A percentile compares a stretch with the other conserved stretches of the same genome.
Conservation (phyloP, 2,888 invertebrate species). For the Salpingus planirostris region DNA sequence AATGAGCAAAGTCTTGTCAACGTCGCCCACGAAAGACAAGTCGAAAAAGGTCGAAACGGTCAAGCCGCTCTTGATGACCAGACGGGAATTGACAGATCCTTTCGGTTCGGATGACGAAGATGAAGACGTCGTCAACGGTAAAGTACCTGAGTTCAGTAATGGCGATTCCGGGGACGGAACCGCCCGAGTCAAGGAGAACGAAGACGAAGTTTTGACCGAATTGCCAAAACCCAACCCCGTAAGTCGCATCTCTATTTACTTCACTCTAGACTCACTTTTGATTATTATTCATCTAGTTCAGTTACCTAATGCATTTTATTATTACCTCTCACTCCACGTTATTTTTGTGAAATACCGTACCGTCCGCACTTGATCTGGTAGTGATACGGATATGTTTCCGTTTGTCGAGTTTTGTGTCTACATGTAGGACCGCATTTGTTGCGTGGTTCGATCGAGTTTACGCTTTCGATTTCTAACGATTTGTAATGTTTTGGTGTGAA, state of each 20-base stretch:
- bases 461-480: constrained; percentile 3
- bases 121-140: constrained; percentile 37
- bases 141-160: constrained; percentile 26
- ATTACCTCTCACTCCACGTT: too few relatives aligned
- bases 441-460: too few relatives aligned
- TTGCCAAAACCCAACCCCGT: constrained; percentile 37
- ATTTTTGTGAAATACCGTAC: too few relatives aligned
- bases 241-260: constrained; percentile 18
- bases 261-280: too few relatives aligned
- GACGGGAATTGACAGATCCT: constrained; percentile 78
- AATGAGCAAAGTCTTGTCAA: constrained; percentile 59
- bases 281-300: too few relatives aligned
- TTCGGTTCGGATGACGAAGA: constrained; percentile 87
- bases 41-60: constrained; percentile 27
- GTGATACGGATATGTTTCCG: too few relatives aligned
- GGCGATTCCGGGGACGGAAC: constrained; percentile 20
- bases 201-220: constrained; percentile 27
- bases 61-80: constrained; percentile 61
- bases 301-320: too few relatives aligned
- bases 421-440: too few relatives aligned
- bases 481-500: constrained; percentile 26
- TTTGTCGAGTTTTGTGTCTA: too few relatives aligned
- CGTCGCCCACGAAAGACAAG: constrained; percentile 67
- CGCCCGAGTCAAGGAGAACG: constrained; percentile 16
- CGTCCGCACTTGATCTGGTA: too few relatives aligned